Evolutionary conservation across 2,888 invertebrate genomes (phyloP), one percentile per base, ranked within the genome.

Genomic region (Calliopum simillimum): DNA sequence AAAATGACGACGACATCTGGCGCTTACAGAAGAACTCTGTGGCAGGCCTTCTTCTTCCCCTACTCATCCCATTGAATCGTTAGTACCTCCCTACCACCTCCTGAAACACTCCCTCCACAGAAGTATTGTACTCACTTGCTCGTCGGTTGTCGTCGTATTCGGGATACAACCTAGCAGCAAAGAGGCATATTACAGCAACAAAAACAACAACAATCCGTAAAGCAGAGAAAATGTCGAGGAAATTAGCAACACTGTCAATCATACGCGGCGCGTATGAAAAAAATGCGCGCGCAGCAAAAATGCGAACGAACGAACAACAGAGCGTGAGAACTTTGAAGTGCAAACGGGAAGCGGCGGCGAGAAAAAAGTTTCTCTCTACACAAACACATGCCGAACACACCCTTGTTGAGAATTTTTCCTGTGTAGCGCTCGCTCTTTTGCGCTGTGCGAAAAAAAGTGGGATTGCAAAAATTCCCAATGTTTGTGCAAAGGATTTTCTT

Each of bases 381-480:
- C 33, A 33, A 33, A 33, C 33, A 33, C 33, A 33, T 33, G 16
- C 16, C 44, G 79, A 80, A 80, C 81, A 80, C 81, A 81, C 80
- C 80, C 80, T 79, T 78, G 76, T 79, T 81, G 76, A 79, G 79
- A 79, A 77, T 80, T 78, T 79, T 74, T 74, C 75, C 74, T 69
- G 55, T 73, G 67, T 56, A 23, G 51, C 46, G 59, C 47, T 41
- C 67, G 63, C 61, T 69, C 53, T 66, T 61, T 51, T 51, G 47
- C 53, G 65, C 64, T 61, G 53, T 51, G 47, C 53, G 65, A 61
- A 74, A 64, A 75, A 58, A 53, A 72, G 46, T 55, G 56, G 63
- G 62, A 67, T 58, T 33, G 33, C 33, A 33, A 33, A 33, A 33
- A 33, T 33, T 33, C 33, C 33, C 33, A 33, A 33, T 33, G 33